Evolutionary conservation across 2,888 invertebrate genomes (phyloP).

Genomic region (Ophion ventricosus): DNA sequence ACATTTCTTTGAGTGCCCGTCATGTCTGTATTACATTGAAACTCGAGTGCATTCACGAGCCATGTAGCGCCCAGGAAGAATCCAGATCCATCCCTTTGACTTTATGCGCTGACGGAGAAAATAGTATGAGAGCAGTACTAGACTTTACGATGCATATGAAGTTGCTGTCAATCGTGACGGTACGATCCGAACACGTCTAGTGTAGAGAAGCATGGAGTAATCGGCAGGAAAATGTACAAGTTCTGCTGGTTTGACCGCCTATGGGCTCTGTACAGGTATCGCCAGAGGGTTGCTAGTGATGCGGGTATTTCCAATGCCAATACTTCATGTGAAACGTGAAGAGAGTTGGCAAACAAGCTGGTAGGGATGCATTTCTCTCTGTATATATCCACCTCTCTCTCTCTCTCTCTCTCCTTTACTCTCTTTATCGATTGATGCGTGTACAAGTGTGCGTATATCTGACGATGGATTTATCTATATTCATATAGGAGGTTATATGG

Average conservation of each 20-base stretch:
- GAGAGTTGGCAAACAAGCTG: conserved; percentile 20
- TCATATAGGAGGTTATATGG: neutral
- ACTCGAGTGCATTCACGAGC: neutral
- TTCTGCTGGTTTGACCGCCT: conserved; percentile 7
- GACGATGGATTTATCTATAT: neutral
- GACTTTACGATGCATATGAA: neutral
- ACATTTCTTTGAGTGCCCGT: neutral
- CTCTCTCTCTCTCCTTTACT: neutral
- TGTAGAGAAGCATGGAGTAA: conserved; percentile 27
- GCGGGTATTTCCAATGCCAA: conserved; percentile 31
- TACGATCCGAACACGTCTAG: neutral
- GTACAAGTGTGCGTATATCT: neutral
- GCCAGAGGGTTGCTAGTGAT: conserved; percentile 21
- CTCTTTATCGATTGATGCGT: neutral
- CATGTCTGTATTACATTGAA: neutral
- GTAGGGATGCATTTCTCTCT: conserved; percentile 10
- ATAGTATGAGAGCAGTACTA: neutral
- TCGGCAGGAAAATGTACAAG: conserved; percentile 14
- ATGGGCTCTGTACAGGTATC: conserved; percentile 16
- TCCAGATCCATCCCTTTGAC: neutral
- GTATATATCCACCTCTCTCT: neutral
- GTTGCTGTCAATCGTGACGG: neutral
- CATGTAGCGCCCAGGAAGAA: neutral
- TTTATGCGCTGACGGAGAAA: neutral
- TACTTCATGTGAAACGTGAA: conserved; percentile 28